Evolutionary conservation across 1,140 invertebrate species (phyloP), one percentile per base, ranked within the genome.

Genomic region (Panagrolaimus sp.): DNA sequence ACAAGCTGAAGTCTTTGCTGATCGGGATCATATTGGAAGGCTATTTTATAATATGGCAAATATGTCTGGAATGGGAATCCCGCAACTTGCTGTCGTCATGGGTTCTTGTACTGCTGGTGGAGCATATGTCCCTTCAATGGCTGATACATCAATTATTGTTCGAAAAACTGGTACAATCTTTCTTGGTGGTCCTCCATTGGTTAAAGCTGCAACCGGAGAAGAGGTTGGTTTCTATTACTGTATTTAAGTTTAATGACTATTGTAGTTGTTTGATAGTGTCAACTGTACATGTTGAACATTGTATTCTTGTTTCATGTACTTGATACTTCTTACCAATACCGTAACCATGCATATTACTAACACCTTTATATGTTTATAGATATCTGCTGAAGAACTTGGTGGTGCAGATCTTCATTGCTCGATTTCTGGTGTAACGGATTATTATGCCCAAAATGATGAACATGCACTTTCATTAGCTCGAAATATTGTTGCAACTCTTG

Each of bases 21-120:
- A 98, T 84, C 89, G 89, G 84, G 88, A 92, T 77, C 93, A 98
- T 85, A 98, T 98, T 85, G 96, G 95, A 26, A 87, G 93, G 79
- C 92, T 90, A 77, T 98, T 98, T 85, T 98, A 89, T 80, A 98
- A 98, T 84, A 93, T 97, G 86, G 94, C 94, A 0, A 91, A 89
- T 78, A 92, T 98, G 92, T 96, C 94, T 26, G 88, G 17, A 92
- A 0, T 84, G 77, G 90, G 91, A 24, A 96, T 98, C 73, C 88
- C 94, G 14, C 95, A 98, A 86, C 88, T 89, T 75, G 92, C 95
- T 1, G 91, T 97, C 1, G 94, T 98, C 0, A 88, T 98, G 87
- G 95, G 95, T 28, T 94, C 90, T 71, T 98, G 95, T 85, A 98
- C 95, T 1, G 96, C 95, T 64, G 95, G 95, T 38, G 95, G 94